Percentiles rank a stretch among this genome's conserved stretches.
Conservation (phyloP, 2,113 vertebrate genomes). For the Gorilla gorilla region DNA sequence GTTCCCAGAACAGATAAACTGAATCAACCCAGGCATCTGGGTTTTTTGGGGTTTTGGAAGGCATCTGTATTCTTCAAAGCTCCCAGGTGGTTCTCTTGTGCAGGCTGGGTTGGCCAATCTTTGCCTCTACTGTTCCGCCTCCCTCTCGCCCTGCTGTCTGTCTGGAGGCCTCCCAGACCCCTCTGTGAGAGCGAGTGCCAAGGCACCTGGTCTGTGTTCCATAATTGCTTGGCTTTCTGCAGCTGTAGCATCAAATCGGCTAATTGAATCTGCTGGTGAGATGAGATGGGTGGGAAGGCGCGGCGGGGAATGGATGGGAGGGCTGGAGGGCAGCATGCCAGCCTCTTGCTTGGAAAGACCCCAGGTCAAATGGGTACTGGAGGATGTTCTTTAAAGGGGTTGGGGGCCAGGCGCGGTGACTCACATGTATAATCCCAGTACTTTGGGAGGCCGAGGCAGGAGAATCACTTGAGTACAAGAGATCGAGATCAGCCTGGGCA, state of each 20-base stretch:
- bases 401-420: no score
- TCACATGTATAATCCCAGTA: no score
- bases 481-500: no score
- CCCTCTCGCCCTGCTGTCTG: neutral
- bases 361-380: neutral
- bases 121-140: neutral
- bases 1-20: neutral
- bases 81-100: neutral
- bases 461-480: no score
- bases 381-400: neutral
- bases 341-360: neutral
- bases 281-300: constrained; percentile 5
- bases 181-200: constrained; percentile 18
- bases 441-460: no score
- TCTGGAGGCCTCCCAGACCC: constrained; percentile 13
- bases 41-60: no score
- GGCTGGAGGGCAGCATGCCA: neutral
- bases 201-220: constrained; percentile 32
- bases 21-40: neutral
- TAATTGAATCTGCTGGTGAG: constrained; percentile 79
- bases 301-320: neutral
- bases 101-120: neutral
- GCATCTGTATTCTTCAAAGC: neutral
- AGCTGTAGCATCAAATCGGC: constrained; percentile 69
- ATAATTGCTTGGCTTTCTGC: constrained; percentile 49